Evolutionary conservation across 2,888 invertebrate genomes (phyloP).

Genomic region (Harmothoe impar): DNA sequence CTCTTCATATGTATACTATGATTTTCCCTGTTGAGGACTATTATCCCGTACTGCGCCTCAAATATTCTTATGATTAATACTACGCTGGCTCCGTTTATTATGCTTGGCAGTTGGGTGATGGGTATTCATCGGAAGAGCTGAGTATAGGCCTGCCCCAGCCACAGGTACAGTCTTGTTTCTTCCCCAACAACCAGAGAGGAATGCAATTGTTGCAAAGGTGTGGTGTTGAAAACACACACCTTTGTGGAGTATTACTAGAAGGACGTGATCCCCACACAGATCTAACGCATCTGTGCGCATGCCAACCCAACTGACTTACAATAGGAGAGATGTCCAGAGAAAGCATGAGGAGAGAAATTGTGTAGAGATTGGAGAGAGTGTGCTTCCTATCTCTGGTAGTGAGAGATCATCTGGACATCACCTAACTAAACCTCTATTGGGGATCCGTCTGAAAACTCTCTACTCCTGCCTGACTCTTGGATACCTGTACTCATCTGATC

Average conservation of each 20-base stretch:
- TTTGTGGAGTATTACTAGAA: not conserved
- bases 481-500: not conserved
- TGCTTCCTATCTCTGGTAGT: not conserved
- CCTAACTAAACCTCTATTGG: slow-evolving; percentile 6
- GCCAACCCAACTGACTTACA: not conserved
- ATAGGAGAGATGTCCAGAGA: not conserved
- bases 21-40: not conserved
- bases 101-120: slow-evolving; percentile 63
- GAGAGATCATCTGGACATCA: not conserved
- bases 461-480: not conserved
- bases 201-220: slow-evolving; percentile 23
- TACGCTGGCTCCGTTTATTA: not conserved
- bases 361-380: not conserved
- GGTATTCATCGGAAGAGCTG: slow-evolving; percentile 56
- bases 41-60: no score
- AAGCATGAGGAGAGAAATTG: not conserved
- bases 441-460: not conserved
- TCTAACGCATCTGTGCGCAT: not conserved
- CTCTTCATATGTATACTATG: not conserved
- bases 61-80: not conserved
- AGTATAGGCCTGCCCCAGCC: slow-evolving; percentile 53
- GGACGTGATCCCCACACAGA: slow-evolving; percentile 35
- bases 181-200: slow-evolving; percentile 14
- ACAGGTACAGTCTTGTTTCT: slow-evolving; percentile 51
- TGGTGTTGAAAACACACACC: not conserved